Evolutionary conservation across 2,888 invertebrate genomes (phyloP), one percentile per base, ranked within the genome.

Genomic region (Brachyptera putata): DNA sequence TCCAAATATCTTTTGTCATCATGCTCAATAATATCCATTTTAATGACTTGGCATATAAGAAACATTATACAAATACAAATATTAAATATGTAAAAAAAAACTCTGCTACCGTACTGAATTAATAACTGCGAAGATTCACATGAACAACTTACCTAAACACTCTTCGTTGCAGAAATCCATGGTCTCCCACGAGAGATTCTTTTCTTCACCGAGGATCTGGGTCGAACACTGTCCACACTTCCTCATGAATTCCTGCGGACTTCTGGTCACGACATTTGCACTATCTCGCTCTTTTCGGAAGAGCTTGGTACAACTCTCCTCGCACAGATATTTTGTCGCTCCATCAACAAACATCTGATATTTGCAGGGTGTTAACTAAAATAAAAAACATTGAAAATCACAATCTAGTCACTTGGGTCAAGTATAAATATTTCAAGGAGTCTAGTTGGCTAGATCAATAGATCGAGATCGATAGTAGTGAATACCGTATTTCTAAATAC

Each of bases 151-250:
- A 66, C 90, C 89, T 68, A 94, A 77, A 70, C 95, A 95, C 56
- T 84, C 80, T 73, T 94, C 93, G 65, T 90, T 88, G 71, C 95
- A 95, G 72, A 91, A 95, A 72, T 95, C 93, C 87, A 94, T 89
- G 0, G 93, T 91, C 75, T 95, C 93, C 95, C 95, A 95, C 0
- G 86, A 84, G 14, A 91, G 76, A 69, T 85, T 83, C 63, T 82
- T 82, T 30, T 87, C 86, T 53, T 83, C 82, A 0, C 75, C 68
- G 2, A 74, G 69, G 0, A 82, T 74, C 36, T 78, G 70, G 2
- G 71, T 69, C 4, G 24, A 18, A 70, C 88, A 88, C 60, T 82
- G 79, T 0, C 74, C 74, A 68, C 85, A 85, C 16, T 76, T 76
- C 1, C 85, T 75, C 0, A 77, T 66, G 67, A 84, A 83, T 4